Evolutionary conservation across 2,888 invertebrate species (phyloP).

Genomic region (Dascillus cervinus): DNA sequence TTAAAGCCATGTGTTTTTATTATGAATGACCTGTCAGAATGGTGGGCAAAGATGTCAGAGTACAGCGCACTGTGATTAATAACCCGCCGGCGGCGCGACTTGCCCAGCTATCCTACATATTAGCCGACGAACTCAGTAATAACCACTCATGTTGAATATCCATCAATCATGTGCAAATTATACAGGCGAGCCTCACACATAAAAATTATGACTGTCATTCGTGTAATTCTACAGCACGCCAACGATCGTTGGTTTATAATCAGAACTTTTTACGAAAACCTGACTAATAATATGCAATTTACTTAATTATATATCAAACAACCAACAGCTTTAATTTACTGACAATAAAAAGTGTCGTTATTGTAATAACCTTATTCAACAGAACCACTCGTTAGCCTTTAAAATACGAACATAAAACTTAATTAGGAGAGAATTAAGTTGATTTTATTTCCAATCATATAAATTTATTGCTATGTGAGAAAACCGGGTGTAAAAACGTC

Average conservation of each 20-base stretch:
- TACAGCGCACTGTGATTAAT: slow-evolving; percentile 34
- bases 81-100: slow-evolving; percentile 30
- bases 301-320: slow-evolving; percentile 30
- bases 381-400: slow-evolving; percentile 18
- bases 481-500: no score
- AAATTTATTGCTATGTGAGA: no score
- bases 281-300: slow-evolving; percentile 35
- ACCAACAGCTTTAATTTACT: slow-evolving; percentile 30
- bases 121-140: slow-evolving; percentile 34
- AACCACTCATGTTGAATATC: slow-evolving; percentile 38
- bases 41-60: slow-evolving; percentile 37
- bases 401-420: slow-evolving; percentile 15
- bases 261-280: slow-evolving; percentile 23
- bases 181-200: slow-evolving; percentile 36
- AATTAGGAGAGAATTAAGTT: slow-evolving; percentile 11
- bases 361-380: slow-evolving; percentile 23
- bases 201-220: slow-evolving; percentile 41
- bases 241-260: slow-evolving; percentile 22
- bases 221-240: slow-evolving; percentile 31
- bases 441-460: background rate
- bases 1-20: slow-evolving; percentile 34
- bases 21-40: slow-evolving; percentile 38
- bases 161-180: slow-evolving; percentile 41
- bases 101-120: slow-evolving; percentile 34
- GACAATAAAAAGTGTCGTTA: slow-evolving; percentile 31